These are phyloP conservation scores for Hypotaenidia okinawae DNA, from an alignment of 2,797 vertebrate species.

Conservation along the genomic window DNA sequence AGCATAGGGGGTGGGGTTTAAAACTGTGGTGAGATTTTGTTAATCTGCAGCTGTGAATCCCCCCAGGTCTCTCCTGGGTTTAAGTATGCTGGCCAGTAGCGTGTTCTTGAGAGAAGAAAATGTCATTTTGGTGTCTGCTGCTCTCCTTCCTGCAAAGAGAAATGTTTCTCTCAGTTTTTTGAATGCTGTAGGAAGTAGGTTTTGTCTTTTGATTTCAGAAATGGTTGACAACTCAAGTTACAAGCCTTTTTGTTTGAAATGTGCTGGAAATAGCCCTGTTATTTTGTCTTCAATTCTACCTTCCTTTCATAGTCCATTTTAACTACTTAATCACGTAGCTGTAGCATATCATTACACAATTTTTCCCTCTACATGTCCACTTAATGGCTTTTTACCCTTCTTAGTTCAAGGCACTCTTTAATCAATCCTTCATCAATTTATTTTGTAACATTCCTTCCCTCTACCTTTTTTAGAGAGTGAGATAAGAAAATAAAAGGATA, in stretches of 20 bases:
- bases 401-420: background rate
- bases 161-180: background rate
- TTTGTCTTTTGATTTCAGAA: background rate
- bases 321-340: background rate
- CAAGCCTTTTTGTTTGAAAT: background rate
- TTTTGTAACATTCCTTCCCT: background rate
- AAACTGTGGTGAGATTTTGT: background rate
- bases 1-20: background rate
- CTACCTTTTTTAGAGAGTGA: background rate
- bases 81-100: background rate
- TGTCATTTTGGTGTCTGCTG: background rate
- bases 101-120: background rate
- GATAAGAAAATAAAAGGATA: background rate
- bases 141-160: background rate
- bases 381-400: background rate
- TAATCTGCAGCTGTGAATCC: background rate
- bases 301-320: background rate
- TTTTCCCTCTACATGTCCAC: background rate
- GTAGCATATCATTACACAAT: background rate
- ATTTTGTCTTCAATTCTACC: background rate
- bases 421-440: background rate
- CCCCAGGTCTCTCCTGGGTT: background rate
- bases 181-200: background rate
- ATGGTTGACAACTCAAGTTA: background rate
- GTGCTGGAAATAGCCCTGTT: background rate